These are phyloP conservation scores for Plecturocebus donacophilus DNA, from an alignment of 2,113 vertebrate genomes.

Conservation along the genomic window DNA sequence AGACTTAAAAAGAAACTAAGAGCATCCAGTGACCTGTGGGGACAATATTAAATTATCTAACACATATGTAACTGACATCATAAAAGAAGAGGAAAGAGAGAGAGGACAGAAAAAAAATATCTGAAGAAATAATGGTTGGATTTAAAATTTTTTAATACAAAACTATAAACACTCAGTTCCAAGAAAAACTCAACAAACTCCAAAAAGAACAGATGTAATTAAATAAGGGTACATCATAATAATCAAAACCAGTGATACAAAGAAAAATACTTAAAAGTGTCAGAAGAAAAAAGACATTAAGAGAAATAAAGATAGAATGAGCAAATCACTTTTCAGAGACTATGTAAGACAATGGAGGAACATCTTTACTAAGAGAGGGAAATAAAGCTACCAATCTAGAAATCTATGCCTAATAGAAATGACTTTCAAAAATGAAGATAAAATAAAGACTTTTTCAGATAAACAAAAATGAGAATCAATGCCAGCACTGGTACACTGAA, in stretches of 20 bases:
- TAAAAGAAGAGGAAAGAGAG: neutral
- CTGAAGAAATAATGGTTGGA: neutral
- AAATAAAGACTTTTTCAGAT: neutral
- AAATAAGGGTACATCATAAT: neutral
- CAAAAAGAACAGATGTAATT: neutral
- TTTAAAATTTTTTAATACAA: neutral
- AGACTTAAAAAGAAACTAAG: neutral
- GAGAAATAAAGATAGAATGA: neutral
- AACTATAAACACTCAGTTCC: neutral
- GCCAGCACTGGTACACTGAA: neutral
- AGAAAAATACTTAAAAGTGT: neutral
- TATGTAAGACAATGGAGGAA: neutral
- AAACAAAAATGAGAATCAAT: neutral
- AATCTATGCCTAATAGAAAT: neutral
- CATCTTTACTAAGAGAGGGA: neutral
- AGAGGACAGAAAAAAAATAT: neutral
- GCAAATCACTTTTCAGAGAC: neutral
- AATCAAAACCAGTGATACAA: constrained; percentile 13
- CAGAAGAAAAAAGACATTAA: neutral
- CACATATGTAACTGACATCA: neutral
- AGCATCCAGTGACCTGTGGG: neutral
- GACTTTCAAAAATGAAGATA: neutral
- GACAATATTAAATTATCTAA: neutral
- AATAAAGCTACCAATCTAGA: neutral
- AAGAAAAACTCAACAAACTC: constrained; percentile 1